phyloP scores from a whole-genome alignment of 2,888 invertebrate genomes.

The Meiosimyza decipiens region DNA sequence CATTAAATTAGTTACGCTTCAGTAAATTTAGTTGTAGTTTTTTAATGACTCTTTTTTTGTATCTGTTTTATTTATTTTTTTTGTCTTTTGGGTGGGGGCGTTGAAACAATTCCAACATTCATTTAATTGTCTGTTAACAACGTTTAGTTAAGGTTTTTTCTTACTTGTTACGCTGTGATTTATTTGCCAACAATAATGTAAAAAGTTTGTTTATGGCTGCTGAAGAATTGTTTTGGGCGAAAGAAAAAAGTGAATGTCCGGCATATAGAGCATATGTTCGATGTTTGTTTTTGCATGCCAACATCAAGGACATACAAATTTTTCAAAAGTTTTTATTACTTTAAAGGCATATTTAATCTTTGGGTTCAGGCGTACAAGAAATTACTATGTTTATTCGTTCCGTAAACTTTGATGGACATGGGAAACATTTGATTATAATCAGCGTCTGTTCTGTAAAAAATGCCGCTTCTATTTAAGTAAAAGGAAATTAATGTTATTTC shows the following conservation, averaged over 20 bases:
- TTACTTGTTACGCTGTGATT: conserved; percentile 24
- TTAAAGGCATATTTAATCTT: not conserved
- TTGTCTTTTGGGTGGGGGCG: conserved; percentile 21
- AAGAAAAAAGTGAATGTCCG: conserved; percentile 18
- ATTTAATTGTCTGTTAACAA: conserved; percentile 2
- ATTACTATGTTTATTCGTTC: not conserved
- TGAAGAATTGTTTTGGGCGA: not conserved
- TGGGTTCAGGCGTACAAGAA: not conserved
- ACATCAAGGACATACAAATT: not conserved
- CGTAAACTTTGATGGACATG: too few species aligned
- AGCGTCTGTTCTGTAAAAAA: too few species aligned
- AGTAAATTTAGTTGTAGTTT: conserved; percentile 31
- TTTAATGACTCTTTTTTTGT: not conserved
- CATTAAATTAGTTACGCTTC: conserved; percentile 33
- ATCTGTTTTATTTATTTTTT: not conserved
- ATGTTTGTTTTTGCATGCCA: not conserved
- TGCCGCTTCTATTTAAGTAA: too few species aligned
- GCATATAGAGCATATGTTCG: too few species aligned
- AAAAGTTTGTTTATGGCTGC: not conserved
- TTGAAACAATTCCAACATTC: not conserved
- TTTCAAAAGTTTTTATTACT: not conserved
- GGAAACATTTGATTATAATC: too few species aligned
- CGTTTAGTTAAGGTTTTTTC: conserved; percentile 15
- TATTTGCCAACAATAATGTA: not conserved
- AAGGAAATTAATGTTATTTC: too few species aligned